Evolutionary conservation across 2,113 vertebrate genomes (phyloP), one percentile per base, ranked within the genome.

Genomic region (Chelonoidis abingdonii): DNA sequence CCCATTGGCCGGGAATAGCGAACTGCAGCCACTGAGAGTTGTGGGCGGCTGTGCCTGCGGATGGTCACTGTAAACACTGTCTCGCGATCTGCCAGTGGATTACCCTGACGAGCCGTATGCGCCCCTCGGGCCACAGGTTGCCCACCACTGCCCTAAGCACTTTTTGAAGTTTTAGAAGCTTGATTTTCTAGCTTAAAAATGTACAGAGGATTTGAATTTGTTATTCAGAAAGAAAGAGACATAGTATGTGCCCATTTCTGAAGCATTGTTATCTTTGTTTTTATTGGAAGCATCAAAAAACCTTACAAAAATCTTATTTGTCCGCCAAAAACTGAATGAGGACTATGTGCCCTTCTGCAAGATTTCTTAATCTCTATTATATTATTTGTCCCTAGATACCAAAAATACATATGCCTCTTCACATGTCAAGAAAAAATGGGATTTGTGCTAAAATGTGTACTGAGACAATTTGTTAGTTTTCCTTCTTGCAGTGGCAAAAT

Each of bases 201-300:
- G 10, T 27, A 49, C 8, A 44, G n/a, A 54, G 59, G 10, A 13
- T 62, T 44, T 87, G 87, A 79, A 12, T 52, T 89, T 80, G 50
- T 80, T 93, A 78, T 88, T 53, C 21, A 49, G 86, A 83, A 84
- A 52, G 86, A 83, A 84, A 1, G 3, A 35, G 50, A 69, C 6
- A 27, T 52, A 76, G 10, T 56, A 3, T 80, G 41, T 52, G 72
- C 6, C 25, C 57, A 62, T 62, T 62, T 62, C 25, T 62, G 27
- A 5, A 75, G 31, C 3, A 59, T 80, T 90, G 92, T 84, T 82
- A 72, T 44, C 92, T 92, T 87, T n/a, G 50, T 50, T 95, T 86
- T 0, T 21, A 10, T 72, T 92, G 57, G 27, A 62, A 62, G 11
- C 27, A 31, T 62, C 11, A 31, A 25, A 62, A 62, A 62, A 62